A percentile compares a stretch with the other conserved stretches of the same genome.
Conservation (phyloP, 2,888 invertebrate species). For the Dastarcus helophoroides region DNA sequence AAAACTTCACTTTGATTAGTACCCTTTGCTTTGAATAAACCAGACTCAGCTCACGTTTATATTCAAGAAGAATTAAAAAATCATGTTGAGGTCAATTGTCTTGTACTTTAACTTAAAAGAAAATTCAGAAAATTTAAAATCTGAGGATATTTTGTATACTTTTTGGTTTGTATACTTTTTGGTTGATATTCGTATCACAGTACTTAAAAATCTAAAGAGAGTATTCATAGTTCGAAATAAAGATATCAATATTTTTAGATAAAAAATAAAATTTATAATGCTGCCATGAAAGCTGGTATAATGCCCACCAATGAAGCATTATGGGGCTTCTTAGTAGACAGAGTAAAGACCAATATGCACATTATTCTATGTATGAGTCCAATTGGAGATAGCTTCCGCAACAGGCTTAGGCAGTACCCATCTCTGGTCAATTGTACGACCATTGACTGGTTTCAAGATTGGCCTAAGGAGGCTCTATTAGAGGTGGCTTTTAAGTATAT, state of each 20-base stretch:
- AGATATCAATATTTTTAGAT: slow-evolving; percentile 48
- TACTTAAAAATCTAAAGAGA: too few species aligned
- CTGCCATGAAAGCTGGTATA: slow-evolving; percentile 45
- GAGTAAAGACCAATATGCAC: slow-evolving; percentile 65
- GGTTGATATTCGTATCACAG: too few species aligned
- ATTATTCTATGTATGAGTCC: slow-evolving; percentile 81
- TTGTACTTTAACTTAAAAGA: too few species aligned
- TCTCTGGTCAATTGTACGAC: slow-evolving; percentile 78
- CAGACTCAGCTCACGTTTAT: too few species aligned
- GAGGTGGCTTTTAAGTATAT: slow-evolving; percentile 81
- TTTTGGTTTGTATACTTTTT: too few species aligned
- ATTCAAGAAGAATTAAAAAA: too few species aligned
- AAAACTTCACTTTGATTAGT: too few species aligned
- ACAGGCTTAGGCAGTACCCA: slow-evolving; percentile 77
- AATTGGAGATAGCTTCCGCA: slow-evolving; percentile 74
- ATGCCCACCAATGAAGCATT: slow-evolving; percentile 55
- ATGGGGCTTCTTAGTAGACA: slow-evolving; percentile 64
- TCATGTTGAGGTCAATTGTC: too few species aligned
- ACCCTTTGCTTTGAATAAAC: too few species aligned
- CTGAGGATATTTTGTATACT: too few species aligned
- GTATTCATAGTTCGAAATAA: too few species aligned
- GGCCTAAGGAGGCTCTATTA: slow-evolving; percentile 80
- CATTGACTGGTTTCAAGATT: slow-evolving; percentile 82
- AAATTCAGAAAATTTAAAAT: too few species aligned
- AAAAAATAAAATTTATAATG: slow-evolving; percentile 46